These are phyloP conservation scores for Argya squamiceps DNA, from an alignment of 2,797 vertebrate species.

Conservation along the genomic window DNA sequence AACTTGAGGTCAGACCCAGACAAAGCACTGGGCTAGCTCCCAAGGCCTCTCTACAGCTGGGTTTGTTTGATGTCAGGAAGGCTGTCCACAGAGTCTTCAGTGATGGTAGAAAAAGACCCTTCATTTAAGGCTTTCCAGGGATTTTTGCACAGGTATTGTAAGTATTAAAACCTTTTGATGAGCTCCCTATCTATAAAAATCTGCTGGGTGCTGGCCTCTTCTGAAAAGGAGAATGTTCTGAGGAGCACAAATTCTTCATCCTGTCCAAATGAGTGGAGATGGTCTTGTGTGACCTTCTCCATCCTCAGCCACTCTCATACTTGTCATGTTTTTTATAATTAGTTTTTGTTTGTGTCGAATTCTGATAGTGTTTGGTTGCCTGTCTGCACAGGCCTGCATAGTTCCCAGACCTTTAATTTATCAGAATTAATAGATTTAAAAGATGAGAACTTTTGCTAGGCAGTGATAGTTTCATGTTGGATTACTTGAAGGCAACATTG, in stretches of 20 bases:
- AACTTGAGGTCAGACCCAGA: slow-evolving; percentile 43
- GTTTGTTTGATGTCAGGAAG: slow-evolving; percentile 27
- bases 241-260: background rate
- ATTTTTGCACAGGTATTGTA: background rate
- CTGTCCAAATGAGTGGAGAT: background rate
- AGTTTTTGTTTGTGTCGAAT: background rate
- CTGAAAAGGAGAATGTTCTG: background rate
- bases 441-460: background rate
- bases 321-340: background rate
- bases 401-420: background rate
- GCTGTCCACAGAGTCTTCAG: background rate
- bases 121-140: background rate
- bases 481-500: background rate
- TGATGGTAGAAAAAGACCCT: background rate
- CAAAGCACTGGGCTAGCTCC: slow-evolving; percentile 28
- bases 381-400: background rate
- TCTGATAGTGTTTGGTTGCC: background rate
- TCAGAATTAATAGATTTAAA: background rate
- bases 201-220: background rate
- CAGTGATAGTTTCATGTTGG: background rate
- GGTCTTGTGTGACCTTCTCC: background rate
- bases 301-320: background rate
- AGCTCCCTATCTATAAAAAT: background rate
- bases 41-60: slow-evolving; percentile 17
- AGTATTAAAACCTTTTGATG: background rate